Conservation (phyloP, 2,797 vertebrate species). For the Pyrocephalus nanus region DNA sequence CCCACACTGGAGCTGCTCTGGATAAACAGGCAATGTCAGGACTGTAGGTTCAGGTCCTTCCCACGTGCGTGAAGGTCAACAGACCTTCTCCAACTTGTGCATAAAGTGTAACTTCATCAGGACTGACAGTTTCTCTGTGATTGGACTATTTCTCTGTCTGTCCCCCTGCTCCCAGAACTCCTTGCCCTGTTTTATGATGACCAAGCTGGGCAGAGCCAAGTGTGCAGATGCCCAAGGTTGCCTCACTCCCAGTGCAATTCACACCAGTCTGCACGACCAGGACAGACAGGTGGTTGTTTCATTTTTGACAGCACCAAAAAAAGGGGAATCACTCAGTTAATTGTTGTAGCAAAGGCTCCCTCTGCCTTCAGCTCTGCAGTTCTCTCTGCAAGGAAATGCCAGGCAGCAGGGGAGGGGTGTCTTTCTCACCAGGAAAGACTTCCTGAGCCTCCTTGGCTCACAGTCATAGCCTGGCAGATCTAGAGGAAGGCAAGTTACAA, state of each 20-base stretch:
- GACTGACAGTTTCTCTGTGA: background rate
- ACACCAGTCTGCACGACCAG: background rate
- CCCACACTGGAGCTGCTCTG: background rate
- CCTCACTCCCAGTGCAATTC: too few relatives aligned
- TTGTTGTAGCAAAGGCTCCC: slow-evolving; percentile 4
- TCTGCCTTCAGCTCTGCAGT: background rate
- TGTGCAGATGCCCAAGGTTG: background rate
- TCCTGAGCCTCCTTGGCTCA: background rate
- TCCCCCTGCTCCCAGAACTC: background rate
- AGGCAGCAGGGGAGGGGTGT: background rate
- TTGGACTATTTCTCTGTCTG: background rate
- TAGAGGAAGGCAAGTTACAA: background rate
- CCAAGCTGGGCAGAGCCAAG: background rate
- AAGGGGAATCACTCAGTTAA: background rate
- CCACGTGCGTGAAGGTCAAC: background rate
- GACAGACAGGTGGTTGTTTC: background rate
- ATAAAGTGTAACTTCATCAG: background rate
- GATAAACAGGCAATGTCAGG: background rate
- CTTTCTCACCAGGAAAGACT: background rate
- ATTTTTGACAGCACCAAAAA: background rate
- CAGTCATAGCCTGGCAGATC: background rate
- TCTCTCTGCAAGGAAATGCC: background rate
- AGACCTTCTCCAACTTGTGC: background rate
- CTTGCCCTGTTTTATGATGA: background rate
- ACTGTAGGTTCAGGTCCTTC: background rate